phyloP scores from a whole-genome alignment of 92 coral and sea anemone genomes.

The Scolanthus callimorphus region DNA sequence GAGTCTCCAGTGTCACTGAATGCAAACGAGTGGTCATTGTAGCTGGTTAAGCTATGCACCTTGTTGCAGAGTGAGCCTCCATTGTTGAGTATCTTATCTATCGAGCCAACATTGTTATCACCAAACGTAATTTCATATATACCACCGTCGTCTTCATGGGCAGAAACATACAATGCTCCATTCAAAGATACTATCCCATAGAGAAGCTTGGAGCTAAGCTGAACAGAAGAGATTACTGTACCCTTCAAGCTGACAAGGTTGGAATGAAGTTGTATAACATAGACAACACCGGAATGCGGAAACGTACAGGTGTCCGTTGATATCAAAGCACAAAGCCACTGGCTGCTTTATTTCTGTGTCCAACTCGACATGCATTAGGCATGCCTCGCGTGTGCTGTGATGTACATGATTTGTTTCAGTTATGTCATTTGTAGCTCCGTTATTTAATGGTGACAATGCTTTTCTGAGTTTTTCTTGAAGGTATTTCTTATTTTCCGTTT shows the following conservation, averaged over 20 bases:
- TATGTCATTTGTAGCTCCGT: no score
- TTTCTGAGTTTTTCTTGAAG: constrained; percentile 55
- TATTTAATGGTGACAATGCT: no score
- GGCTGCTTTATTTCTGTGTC: constrained; percentile 48
- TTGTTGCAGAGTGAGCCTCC: constrained; percentile 53
- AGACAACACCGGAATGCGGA: constrained; percentile 51
- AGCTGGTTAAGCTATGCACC: constrained; percentile 53
- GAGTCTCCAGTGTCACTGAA: constrained; percentile 69
- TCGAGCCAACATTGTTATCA: constrained; percentile 28
- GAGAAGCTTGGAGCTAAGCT: constrained; percentile 42
- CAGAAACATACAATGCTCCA: constrained; percentile 52
- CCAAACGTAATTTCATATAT: constrained; percentile 24
- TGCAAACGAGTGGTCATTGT: constrained; percentile 42
- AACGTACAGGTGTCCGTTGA: constrained; percentile 45
- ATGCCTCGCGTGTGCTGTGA: constrained; percentile 17
- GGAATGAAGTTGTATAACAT: constrained; percentile 45
- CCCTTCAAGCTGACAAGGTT: constrained; percentile 41
- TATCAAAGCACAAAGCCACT: constrained; percentile 49
- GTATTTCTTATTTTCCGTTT: constrained; percentile 42
- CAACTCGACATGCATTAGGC: constrained; percentile 27
- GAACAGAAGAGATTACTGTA: constrained; percentile 45
- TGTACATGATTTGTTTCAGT: constrained; percentile 38
- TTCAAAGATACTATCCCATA: constrained; percentile 53
- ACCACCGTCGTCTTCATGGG: constrained; percentile 54
- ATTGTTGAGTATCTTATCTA: no score